Evolutionary conservation across 2,113 vertebrate species (phyloP), one percentile per base, ranked within the genome.

Genomic region (Nothobranchius kuhntae): DNA sequence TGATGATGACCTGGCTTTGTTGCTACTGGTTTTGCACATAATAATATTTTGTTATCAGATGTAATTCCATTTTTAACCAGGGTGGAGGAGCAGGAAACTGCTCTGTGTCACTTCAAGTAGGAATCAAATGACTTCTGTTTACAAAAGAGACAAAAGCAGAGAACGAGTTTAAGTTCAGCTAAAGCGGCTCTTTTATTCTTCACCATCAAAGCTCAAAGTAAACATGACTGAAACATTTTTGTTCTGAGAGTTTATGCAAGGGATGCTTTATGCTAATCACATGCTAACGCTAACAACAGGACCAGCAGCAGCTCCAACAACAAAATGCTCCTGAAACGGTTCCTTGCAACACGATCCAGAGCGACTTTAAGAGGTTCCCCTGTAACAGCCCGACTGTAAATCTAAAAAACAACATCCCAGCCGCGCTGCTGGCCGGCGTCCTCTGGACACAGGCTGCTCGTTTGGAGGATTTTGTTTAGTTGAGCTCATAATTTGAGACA

Each of bases 401-500:
- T 87, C 78, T 82, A 26, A 70, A 73, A 68, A 74, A 72, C 57
- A 50, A 78, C 81, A 73, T 56, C 58, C 69, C 76, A 57, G 77
- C 82, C 86, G 78, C 56, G 50, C 73, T 87, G 63, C 81, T 78
- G 79, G 67, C 66, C 56, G 61, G 60, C 82, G 87, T 91, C 86
- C 87, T 86, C 75, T 87, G 87, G 88, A 87, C 84, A 87, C 70
- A 83, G 30, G 71, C 78, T 84, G 82, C 79, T 81, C 90, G 90
- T 86, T 90, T 91, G 66, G 60, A 74, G 79, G 81, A 89, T 90
- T 93, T 91, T 90, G 89, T 88, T 90, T 91, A 81, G 81, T 81
- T 84, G 86, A 91, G 89, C 86, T 89, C 85, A 91, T 93, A 92
- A 93, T 91, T 91, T 85, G 89, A 91, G 71, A 91, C 91, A 92